A percentile compares a stretch with the other conserved stretches of the same genome.
phyloP scores from a whole-genome alignment of 2,888 invertebrate species.

The Branchinecta sandiegonensis region DNA sequence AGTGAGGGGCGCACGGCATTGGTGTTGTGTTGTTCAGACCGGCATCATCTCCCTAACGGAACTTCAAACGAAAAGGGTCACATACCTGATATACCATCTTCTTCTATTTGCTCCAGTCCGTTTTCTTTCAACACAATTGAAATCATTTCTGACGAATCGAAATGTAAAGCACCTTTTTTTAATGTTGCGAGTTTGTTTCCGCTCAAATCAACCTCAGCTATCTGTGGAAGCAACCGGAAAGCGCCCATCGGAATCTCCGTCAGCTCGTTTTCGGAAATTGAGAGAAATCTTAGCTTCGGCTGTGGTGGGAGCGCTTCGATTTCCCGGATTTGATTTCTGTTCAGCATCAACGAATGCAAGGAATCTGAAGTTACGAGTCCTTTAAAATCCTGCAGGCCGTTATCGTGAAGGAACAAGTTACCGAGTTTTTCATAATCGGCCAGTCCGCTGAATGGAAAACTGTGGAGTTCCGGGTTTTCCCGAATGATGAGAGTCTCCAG shows the following conservation, averaged over 20 bases:
- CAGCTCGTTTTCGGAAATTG: neutral
- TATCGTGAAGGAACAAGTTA: neutral
- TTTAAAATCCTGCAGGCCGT: neutral
- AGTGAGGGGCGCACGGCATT: no score
- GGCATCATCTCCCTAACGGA: no score
- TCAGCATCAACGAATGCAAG: neutral
- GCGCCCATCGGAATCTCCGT: neutral
- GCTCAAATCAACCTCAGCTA: conserved; percentile 2
- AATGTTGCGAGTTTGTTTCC: neutral
- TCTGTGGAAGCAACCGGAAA: neutral
- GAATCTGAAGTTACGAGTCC: neutral
- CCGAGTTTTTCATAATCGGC: conserved; percentile 8
- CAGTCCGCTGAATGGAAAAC: neutral
- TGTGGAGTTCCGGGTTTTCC: neutral
- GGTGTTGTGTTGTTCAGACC: no score
- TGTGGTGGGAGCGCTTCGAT: neutral
- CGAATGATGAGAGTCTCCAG: neutral
- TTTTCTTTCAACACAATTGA: neutral
- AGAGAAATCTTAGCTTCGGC: neutral
- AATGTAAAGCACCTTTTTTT: neutral
- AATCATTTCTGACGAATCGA: neutral
- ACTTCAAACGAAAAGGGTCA: neutral
- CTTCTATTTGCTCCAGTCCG: neutral
- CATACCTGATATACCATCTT: conserved; percentile 7
- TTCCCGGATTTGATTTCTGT: neutral